Percentiles rank a stretch among this genome's conserved stretches.
These are phyloP conservation scores for Chironomus striatipennis DNA, from an alignment of 1,140 invertebrate genomes.

Conservation along the genomic window DNA sequence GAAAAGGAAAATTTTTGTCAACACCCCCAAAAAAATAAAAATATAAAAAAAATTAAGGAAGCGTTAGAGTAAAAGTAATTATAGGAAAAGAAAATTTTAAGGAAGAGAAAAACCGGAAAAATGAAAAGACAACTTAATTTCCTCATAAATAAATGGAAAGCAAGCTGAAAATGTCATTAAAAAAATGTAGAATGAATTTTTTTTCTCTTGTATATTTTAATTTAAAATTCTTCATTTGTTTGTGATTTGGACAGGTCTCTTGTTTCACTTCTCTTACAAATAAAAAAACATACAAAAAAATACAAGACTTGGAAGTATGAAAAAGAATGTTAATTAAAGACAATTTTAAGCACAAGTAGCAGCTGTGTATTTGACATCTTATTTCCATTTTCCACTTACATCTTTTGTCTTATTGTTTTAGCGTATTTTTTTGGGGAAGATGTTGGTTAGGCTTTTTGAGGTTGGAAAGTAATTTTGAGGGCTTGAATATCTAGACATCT, in stretches of 20 bases:
- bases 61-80: too few species aligned
- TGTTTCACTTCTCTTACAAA: neutral
- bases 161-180: neutral
- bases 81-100: too few species aligned
- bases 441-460: too few species aligned
- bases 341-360: neutral
- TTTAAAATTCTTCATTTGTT: neutral
- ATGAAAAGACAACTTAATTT: slow-evolving; percentile 2
- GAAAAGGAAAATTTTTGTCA: too few species aligned
- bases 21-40: too few species aligned
- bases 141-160: neutral
- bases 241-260: neutral
- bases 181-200: slow-evolving; percentile 1
- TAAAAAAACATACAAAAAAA: neutral
- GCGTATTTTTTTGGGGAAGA: too few species aligned
- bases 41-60: too few species aligned
- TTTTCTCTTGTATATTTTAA: too few species aligned
- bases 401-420: too few species aligned
- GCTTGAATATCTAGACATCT: neutral
- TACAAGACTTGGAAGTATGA: neutral
- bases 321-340: slow-evolving; percentile 1
- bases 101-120: too few species aligned
- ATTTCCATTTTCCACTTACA: neutral
- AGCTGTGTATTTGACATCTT: slow-evolving; percentile 2
- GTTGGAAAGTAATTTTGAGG: too few species aligned